Percentiles rank a stretch among this genome's conserved stretches.
These are phyloP conservation scores for Gnathonemus longibarbis DNA, from an alignment of 2,113 vertebrate genomes.

Conservation along the genomic window DNA sequence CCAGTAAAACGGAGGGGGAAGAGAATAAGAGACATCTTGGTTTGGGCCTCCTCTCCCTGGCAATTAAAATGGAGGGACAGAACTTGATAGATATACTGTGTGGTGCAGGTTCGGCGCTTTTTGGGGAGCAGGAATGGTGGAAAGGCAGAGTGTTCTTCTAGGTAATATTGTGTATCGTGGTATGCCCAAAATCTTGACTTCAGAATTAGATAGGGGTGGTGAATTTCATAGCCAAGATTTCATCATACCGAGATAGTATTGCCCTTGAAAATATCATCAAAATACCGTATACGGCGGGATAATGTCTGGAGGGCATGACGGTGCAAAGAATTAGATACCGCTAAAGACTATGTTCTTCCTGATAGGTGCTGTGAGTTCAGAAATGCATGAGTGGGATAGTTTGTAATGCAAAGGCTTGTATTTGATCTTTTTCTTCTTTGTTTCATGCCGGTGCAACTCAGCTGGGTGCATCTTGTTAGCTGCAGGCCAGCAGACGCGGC, in stretches of 20 bases:
- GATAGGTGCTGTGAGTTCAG: neutral
- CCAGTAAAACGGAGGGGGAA: conserved; percentile 26
- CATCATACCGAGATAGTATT: neutral
- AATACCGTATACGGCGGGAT: neutral
- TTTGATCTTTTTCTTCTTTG: neutral
- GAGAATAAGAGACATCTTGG: neutral
- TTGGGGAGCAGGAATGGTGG: neutral
- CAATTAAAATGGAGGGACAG: neutral
- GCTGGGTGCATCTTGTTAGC: neutral
- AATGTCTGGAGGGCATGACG: neutral
- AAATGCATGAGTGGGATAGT: neutral
- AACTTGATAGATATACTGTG: neutral
- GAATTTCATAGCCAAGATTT: neutral
- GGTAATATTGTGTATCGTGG: neutral
- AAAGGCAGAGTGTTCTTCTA: neutral
- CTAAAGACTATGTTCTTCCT: neutral
- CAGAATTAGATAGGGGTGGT: neutral
- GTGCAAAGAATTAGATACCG: neutral
- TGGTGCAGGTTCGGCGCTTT: neutral
- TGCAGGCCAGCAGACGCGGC: neutral
- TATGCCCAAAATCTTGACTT: neutral
- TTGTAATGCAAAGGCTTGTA: neutral
- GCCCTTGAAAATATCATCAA: neutral
- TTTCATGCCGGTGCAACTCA: neutral
- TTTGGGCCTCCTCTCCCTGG: neutral